Percentiles rank a stretch among this genome's conserved stretches.
Evolutionary conservation across 1,140 invertebrate genomes (phyloP).

Genomic region (Drosophila lacertosa): DNA sequence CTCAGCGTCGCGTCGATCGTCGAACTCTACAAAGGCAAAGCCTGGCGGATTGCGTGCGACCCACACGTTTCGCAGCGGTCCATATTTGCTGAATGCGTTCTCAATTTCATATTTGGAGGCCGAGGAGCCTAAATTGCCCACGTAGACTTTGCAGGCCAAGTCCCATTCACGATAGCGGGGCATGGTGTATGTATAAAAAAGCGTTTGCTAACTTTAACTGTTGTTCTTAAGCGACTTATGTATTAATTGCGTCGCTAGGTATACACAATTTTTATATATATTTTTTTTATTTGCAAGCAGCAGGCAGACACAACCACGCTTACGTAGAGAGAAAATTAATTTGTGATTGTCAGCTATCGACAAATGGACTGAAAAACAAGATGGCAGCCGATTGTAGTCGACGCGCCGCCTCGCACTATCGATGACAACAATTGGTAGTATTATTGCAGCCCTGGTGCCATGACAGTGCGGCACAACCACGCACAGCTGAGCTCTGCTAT

Average conservation of each 20-base stretch:
- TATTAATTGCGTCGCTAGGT: constrained; percentile 45
- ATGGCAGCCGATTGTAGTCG: constrained; percentile 10
- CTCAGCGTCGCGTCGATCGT: constrained; percentile 98
- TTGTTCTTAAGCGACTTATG: constrained; percentile 8
- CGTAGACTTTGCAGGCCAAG: constrained; percentile 98
- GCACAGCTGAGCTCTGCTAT: constrained; percentile 64
- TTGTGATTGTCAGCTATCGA: constrained; percentile 6
- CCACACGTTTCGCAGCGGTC: constrained; percentile 98
- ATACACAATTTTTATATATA: constrained; percentile 30
- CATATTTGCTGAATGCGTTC: constrained; percentile 96
- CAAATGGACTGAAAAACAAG: constrained; percentile 1
- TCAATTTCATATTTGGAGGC: constrained; percentile 96
- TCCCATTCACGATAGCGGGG: constrained; percentile 95
- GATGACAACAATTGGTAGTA: neutral
- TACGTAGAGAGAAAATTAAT: constrained; percentile 38
- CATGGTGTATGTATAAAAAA: constrained; percentile 81
- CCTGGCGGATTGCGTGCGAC: constrained; percentile 97
- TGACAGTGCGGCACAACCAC: constrained; percentile 58
- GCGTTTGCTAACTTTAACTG: constrained; percentile 5
- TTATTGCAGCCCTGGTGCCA: constrained; percentile 25
- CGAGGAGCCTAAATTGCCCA: constrained; percentile 97
- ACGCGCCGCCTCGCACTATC: neutral
- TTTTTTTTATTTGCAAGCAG: constrained; percentile 21
- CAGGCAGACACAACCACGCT: constrained; percentile 42
- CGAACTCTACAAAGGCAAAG: constrained; percentile 99